Conservation (phyloP, 2,113 vertebrate species). For the Periophthalmodon schlosseri region DNA sequence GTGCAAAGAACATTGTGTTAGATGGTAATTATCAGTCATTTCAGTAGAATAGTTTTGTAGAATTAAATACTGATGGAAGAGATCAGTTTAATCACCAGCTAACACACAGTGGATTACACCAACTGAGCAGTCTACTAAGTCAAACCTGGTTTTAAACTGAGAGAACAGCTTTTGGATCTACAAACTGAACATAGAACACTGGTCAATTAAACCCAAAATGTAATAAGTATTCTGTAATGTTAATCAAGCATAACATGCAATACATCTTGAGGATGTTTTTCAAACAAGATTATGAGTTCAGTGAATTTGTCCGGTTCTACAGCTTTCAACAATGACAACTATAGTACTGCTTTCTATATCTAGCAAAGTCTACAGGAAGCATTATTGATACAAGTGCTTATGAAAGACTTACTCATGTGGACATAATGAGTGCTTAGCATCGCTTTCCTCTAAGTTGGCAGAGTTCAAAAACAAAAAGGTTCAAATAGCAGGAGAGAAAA, state of each 20-base stretch:
- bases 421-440: slow-evolving; percentile 81
- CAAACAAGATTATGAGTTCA: neutral
- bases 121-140: neutral
- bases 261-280: neutral
- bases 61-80: neutral
- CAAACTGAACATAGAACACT: neutral
- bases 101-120: slow-evolving; percentile 15
- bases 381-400: slow-evolving; percentile 13
- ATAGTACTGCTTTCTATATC: neutral
- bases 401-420: slow-evolving; percentile 87
- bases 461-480: slow-evolving; percentile 63
- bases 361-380: neutral
- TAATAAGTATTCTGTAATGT: neutral
- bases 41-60: neutral
- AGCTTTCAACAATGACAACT: slow-evolving; percentile 1
- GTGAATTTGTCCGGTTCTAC: neutral
- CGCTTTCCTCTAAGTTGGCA: slow-evolving; percentile 86
- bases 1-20: slow-evolving; percentile 19
- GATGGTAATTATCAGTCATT: slow-evolving; percentile 27
- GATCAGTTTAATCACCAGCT: slow-evolving; percentile 27
- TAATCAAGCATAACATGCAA: slow-evolving; percentile 1
- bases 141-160: neutral
- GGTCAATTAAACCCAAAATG: neutral
- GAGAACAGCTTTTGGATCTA: too few relatives aligned
- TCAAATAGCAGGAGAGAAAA: slow-evolving; percentile 26